Evolutionary conservation across 2,797 vertebrate species (phyloP).

Genomic region (Sylvia borin): DNA sequence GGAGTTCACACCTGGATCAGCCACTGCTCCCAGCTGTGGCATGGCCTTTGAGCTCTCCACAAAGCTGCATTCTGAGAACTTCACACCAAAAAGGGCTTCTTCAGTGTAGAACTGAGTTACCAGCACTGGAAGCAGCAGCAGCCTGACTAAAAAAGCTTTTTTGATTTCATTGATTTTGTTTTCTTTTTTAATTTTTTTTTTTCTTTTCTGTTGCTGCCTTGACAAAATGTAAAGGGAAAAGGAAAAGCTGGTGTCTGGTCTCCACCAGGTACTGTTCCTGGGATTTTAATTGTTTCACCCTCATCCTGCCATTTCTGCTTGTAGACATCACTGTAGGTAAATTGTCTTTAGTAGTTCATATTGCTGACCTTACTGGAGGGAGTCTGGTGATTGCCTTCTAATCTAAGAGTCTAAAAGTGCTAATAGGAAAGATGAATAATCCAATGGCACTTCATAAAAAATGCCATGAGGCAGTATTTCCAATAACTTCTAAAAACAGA

Average conservation of each 20-base stretch:
- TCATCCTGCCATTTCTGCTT: neutral
- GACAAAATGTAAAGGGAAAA: neutral
- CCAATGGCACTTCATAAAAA: neutral
- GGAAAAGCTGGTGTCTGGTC: neutral
- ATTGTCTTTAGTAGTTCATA: neutral
- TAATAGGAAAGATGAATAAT: slow-evolving; percentile 4
- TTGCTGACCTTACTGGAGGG: neutral
- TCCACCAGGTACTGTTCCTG: neutral
- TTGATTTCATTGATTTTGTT: neutral
- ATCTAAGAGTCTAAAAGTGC: neutral
- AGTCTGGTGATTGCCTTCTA: neutral
- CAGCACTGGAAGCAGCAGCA: neutral
- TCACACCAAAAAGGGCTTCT: neutral
- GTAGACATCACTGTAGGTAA: neutral
- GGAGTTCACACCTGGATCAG: neutral
- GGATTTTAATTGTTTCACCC: neutral
- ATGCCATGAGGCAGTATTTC: slow-evolving; percentile 11
- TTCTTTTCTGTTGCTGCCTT: neutral
- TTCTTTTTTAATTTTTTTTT: no score
- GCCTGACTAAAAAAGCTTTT: neutral
- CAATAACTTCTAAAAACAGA: neutral
- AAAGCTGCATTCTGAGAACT: neutral
- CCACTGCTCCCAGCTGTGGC: neutral
- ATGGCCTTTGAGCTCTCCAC: neutral
- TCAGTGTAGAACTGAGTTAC: accelerated